These are phyloP conservation scores for Lypha dubia DNA, from an alignment of 2,888 invertebrate species.

Conservation along the genomic window DNA sequence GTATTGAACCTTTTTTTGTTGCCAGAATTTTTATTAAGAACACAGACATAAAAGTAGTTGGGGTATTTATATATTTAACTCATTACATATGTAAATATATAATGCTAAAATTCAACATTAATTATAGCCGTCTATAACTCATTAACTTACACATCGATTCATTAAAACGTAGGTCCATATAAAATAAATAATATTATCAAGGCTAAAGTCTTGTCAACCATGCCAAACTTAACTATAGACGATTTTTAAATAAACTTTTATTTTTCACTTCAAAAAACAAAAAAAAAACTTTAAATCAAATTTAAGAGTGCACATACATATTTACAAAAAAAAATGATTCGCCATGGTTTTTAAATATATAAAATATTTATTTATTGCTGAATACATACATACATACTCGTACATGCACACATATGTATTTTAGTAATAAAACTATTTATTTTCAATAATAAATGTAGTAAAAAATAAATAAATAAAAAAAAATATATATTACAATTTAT, in stretches of 20 bases:
- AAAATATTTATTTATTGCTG: neutral
- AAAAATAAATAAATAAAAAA: neutral
- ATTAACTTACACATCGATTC: conserved; percentile 63
- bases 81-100: neutral
- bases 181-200: conserved; percentile 37
- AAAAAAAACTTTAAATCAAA: neutral
- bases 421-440: conserved; percentile 1
- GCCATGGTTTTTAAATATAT: neutral
- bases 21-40: too few relatives aligned
- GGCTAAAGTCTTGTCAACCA: conserved; percentile 55
- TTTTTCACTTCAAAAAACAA: conserved; percentile 1
- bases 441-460: neutral
- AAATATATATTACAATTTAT: conserved; percentile 13
- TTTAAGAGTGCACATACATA: neutral
- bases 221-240: conserved; percentile 50
- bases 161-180: conserved; percentile 59
- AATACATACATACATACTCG: too few relatives aligned
- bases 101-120: neutral
- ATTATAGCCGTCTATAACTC: conserved; percentile 59
- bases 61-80: neutral
- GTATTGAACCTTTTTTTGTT: too few relatives aligned
- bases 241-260: conserved; percentile 12
- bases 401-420: neutral
- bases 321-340: neutral
- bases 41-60: too few relatives aligned